Percentiles rank a stretch among this genome's conserved stretches.
These are phyloP conservation scores for Actenoides lindsayi DNA, from an alignment of 2,113 vertebrate genomes.

Conservation along the genomic window DNA sequence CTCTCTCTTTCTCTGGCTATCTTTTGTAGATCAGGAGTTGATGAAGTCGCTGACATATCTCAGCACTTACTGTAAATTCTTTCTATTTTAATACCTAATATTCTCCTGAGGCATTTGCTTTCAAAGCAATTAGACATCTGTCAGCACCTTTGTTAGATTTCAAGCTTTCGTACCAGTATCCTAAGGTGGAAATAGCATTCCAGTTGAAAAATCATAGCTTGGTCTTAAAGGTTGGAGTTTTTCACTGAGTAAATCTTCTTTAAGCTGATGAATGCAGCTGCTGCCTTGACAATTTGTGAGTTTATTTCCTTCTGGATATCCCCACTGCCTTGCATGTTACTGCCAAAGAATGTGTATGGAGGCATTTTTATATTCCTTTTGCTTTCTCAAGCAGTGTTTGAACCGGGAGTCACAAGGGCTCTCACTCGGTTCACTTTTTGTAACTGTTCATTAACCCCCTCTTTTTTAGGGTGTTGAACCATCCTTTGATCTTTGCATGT, in stretches of 20 bases:
- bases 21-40: conserved; percentile 3
- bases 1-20: background rate
- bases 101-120: conserved; percentile 56
- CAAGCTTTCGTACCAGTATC: conserved; percentile 35
- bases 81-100: conserved; percentile 41
- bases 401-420: conserved; percentile 21
- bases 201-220: conserved; percentile 51
- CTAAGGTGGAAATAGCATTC: conserved; percentile 66
- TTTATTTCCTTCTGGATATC: conserved; percentile 67
- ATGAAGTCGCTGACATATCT: conserved; percentile 29
- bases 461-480: background rate
- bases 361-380: conserved; percentile 35
- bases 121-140: conserved; percentile 65
- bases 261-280: conserved; percentile 63
- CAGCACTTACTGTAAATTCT: conserved; percentile 29
- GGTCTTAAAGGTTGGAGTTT: conserved; percentile 19
- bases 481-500: background rate
- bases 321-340: conserved; percentile 46
- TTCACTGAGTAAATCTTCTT: conserved; percentile 63
- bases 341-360: conserved; percentile 59
- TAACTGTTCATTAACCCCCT: background rate
- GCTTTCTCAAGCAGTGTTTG: conserved; percentile 30
- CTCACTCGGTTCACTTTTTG: conserved; percentile 21
- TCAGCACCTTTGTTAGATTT: conserved; percentile 39
- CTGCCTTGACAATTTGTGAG: conserved; percentile 59